Conservation (phyloP, 2,888 invertebrate species). For the Phaonia tiefii region DNA sequence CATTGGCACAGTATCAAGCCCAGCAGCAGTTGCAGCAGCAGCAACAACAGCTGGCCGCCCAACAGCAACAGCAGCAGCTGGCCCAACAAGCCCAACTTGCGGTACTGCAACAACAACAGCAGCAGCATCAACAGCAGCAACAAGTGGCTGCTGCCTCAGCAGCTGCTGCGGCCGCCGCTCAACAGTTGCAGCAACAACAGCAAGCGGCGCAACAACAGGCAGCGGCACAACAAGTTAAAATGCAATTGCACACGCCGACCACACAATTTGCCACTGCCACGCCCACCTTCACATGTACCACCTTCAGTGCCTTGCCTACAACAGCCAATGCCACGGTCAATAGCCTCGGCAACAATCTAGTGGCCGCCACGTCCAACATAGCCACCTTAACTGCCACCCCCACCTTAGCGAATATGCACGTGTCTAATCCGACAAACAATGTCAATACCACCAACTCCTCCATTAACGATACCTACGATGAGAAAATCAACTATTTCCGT, state of each 20-base stretch:
- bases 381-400: slow-evolving; percentile 52
- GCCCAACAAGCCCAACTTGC: slow-evolving; percentile 68
- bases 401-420: slow-evolving; percentile 35
- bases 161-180: slow-evolving; percentile 66
- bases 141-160: slow-evolving; percentile 69
- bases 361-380: slow-evolving; percentile 48
- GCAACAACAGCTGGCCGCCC: slow-evolving; percentile 69
- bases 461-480: slow-evolving; percentile 72
- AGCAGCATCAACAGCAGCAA: slow-evolving; percentile 71
- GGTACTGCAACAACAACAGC: slow-evolving; percentile 70
- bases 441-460: not conserved
- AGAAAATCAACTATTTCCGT: slow-evolving; percentile 77
- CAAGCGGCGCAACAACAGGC: slow-evolving; percentile 69
- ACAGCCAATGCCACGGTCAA: slow-evolving; percentile 55
- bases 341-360: slow-evolving; percentile 46
- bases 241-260: slow-evolving; percentile 73
- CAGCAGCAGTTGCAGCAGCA: slow-evolving; percentile 76
- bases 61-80: slow-evolving; percentile 68
- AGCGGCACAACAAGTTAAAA: slow-evolving; percentile 72
- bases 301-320: slow-evolving; percentile 75
- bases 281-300: slow-evolving; percentile 75
- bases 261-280: slow-evolving; percentile 70
- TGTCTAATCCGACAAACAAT: slow-evolving; percentile 35
- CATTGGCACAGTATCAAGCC: slow-evolving; percentile 78
- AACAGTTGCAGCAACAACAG: slow-evolving; percentile 62